Evolutionary conservation across 2,113 vertebrate species (phyloP).

Genomic region (Cephalopholis sonnerati): DNA sequence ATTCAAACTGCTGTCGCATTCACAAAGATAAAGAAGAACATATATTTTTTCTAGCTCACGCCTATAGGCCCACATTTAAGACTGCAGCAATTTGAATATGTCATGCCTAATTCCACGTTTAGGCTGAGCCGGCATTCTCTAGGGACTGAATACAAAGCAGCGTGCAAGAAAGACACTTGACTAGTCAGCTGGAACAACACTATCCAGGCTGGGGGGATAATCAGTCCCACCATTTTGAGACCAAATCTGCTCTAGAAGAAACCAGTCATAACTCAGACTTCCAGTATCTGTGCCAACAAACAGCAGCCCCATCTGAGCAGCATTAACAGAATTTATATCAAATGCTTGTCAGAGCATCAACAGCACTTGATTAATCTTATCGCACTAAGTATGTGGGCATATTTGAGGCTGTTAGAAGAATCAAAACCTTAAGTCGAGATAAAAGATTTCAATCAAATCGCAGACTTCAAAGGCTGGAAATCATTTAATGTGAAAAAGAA

Average conservation of each 20-base stretch:
- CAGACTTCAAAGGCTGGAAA: slow-evolving; percentile 19
- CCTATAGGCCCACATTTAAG: slow-evolving; percentile 58
- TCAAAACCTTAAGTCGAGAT: slow-evolving; percentile 6
- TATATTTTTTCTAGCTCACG: slow-evolving; percentile 28
- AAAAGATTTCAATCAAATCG: slow-evolving; percentile 30
- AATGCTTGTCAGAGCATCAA: slow-evolving; percentile 30
- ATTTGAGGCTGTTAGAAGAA: slow-evolving; percentile 24
- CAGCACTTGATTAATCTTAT: slow-evolving; percentile 8
- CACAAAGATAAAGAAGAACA: slow-evolving; percentile 63
- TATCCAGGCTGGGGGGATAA: slow-evolving; percentile 57
- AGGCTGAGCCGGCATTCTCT: slow-evolving; percentile 62
- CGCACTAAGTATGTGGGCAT: slow-evolving; percentile 2
- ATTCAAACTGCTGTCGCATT: slow-evolving; percentile 14
- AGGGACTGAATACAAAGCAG: slow-evolving; percentile 73
- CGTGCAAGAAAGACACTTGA: slow-evolving; percentile 62
- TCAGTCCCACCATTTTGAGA: slow-evolving; percentile 62
- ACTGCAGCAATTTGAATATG: slow-evolving; percentile 65
- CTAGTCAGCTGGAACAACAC: slow-evolving; percentile 75
- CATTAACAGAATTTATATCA: slow-evolving; percentile 5
- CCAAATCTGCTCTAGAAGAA: slow-evolving; percentile 51
- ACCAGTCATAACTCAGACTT: slow-evolving; percentile 17
- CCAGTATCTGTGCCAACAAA: slow-evolving; percentile 37
- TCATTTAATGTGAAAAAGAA: slow-evolving; percentile 39
- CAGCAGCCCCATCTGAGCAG: background rate
- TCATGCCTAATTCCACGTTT: slow-evolving; percentile 71